Percentiles rank a stretch among this genome's conserved stretches.
Evolutionary conservation across 2,113 vertebrate genomes (phyloP).

Genomic region (Centropus unirufus): DNA sequence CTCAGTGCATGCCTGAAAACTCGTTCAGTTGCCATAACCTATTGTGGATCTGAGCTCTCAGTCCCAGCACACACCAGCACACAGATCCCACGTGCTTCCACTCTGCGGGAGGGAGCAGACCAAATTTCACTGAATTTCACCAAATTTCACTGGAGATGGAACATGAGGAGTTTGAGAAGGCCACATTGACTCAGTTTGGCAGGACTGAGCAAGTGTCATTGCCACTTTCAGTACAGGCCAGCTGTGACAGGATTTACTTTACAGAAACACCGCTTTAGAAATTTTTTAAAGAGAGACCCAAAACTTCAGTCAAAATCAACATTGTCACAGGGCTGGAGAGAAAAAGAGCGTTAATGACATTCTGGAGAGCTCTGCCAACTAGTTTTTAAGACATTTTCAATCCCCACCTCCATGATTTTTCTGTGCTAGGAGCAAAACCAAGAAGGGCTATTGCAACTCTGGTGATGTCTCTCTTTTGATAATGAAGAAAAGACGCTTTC

Average conservation of each 20-base stretch:
- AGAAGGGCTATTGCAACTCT: not conserved
- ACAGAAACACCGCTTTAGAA: not conserved
- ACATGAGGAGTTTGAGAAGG: not conserved
- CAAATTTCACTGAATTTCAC: not conserved
- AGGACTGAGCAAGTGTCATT: not conserved
- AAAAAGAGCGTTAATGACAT: not conserved
- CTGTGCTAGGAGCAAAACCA: not conserved
- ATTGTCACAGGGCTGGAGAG: not conserved
- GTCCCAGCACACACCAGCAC: not conserved
- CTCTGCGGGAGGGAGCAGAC: not conserved
- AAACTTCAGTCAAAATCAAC: not conserved
- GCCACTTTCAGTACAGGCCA: not conserved
- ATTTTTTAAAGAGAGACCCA: not conserved
- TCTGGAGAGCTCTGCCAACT: not conserved
- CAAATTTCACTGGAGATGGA: not conserved
- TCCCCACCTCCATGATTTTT: not conserved
- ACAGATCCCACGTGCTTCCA: not conserved
- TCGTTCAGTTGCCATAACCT: not conserved
- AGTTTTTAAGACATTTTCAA: not conserved
- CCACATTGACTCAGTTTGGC: not conserved
- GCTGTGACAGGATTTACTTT: not conserved
- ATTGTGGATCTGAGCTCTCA: not conserved
- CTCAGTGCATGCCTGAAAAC: not conserved
- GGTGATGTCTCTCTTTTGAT: not conserved
- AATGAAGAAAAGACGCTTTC: not conserved